Evolutionary conservation across 2,113 vertebrate genomes (phyloP), one percentile per base, ranked within the genome.

Genomic region (Chroicocephalus ridibundus): DNA sequence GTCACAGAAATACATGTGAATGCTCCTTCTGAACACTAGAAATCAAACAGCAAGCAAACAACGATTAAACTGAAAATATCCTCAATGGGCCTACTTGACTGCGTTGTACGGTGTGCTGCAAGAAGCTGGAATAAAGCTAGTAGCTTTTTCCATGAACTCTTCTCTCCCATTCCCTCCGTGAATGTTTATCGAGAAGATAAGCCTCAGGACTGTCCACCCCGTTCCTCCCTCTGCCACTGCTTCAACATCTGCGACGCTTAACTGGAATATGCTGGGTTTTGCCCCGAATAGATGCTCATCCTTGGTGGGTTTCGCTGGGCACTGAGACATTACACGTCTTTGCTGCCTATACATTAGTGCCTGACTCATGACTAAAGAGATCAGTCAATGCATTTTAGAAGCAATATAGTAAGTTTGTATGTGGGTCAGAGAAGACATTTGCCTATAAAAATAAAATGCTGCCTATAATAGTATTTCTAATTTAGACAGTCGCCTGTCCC

Each of bases 171-270:
- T 44, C 7, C 12, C 26, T 11, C 24, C 40, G 17, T 3, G 8
- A 64, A 61, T 11, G 36, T 2, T n/a, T 51, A 8, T 3, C 26
- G 0, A 9, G 32, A 19, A 38, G 11, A 44, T 38, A 46, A 90
- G 20, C 4, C 42, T 12, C n/a, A 9, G 27, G 24, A 31, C 1
- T 13, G 7, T 5, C 36, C 52, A 38, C 1, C 25, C 34, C 32
- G 1, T 9, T 36, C 38, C 44, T 55, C 17, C 79, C n/a, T 34
- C 2, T 8, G 60, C 26, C 58, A 47, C 31, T 26, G 22, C 42
- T 57, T 51, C 62, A 57, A 4, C 24, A 6, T 1, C 17, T 3
- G 38, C 12, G 1, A 17, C 0, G 1, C 14, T 9, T 1, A 12
- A 34, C 1, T 1, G 2, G 15, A 32, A 13, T 5, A 6, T 1